These are phyloP conservation scores for Bombus vancouverensis DNA, from an alignment of 1,140 invertebrate genomes.

Conservation along the genomic window DNA sequence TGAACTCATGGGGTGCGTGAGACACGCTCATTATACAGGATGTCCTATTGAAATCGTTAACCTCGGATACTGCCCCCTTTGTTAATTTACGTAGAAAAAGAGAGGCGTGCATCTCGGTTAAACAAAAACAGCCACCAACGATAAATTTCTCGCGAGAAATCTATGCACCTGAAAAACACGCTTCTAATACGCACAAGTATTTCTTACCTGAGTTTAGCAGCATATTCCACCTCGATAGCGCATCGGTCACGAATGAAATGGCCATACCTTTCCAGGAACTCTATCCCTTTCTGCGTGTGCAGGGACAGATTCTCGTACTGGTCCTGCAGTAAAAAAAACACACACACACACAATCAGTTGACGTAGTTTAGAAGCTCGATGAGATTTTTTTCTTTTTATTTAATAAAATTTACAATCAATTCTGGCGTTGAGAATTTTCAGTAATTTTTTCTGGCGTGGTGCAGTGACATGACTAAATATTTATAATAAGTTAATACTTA, in stretches of 20 bases:
- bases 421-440: no score
- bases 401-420: no score
- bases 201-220: conserved; percentile 94
- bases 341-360: not conserved
- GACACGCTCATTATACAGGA: conserved; percentile 65
- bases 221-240: conserved; percentile 97
- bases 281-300: conserved; percentile 98
- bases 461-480: no score
- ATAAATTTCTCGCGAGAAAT: not conserved
- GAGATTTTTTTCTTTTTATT: not conserved
- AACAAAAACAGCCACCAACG: not conserved
- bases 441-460: no score
- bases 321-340: conserved; percentile 86
- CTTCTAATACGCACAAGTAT: not conserved
- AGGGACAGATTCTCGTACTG: conserved; percentile 97
- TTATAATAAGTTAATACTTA: no score
- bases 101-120: not conserved
- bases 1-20: conserved; percentile 71
- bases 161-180: not conserved
- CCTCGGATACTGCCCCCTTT: conserved; percentile 50
- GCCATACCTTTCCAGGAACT: conserved; percentile 97
- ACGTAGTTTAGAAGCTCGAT: not conserved
- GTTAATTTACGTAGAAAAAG: conserved; percentile 47
- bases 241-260: conserved; percentile 97
- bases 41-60: conserved; percentile 66